These are phyloP conservation scores for Pavo muticus DNA, from an alignment of 2,113 vertebrate genomes.

Conservation along the genomic window DNA sequence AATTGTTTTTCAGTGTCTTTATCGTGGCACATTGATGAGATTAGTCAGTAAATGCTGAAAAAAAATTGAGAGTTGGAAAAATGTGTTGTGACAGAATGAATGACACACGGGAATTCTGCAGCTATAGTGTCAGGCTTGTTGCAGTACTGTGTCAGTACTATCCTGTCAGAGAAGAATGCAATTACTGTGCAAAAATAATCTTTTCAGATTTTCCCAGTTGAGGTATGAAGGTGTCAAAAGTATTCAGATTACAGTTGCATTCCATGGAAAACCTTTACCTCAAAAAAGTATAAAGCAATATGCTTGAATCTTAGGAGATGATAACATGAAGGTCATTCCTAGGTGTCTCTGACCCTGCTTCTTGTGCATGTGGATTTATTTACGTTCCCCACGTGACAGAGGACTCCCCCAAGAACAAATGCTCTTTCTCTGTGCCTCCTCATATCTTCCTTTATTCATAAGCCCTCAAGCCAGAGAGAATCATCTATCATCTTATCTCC, in stretches of 20 bases:
- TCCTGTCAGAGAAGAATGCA: not conserved
- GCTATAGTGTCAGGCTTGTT: not conserved
- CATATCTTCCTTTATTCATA: not conserved
- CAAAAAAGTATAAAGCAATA: not conserved
- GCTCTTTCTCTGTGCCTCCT: not conserved
- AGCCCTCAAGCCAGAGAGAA: not conserved
- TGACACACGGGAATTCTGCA: not conserved
- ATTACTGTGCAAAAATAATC: not conserved
- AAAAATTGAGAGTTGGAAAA: conserved; percentile 22
- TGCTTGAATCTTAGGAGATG: not conserved
- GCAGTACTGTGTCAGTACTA: not conserved
- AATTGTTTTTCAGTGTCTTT: not conserved
- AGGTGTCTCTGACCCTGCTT: not conserved
- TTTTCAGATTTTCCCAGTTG: not conserved
- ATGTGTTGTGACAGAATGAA: not conserved
- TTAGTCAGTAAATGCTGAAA: not conserved
- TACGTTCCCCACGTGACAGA: not conserved
- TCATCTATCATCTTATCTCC: not conserved
- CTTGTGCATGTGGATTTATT: not conserved
- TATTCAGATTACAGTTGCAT: not conserved
- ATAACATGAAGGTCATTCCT: not conserved
- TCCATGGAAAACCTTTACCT: not conserved
- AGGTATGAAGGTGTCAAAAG: not conserved
- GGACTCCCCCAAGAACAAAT: not conserved
- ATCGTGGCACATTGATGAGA: not conserved